Evolutionary conservation across 2,888 invertebrate species (phyloP).

Genomic region (Aricia artaxerxes): DNA sequence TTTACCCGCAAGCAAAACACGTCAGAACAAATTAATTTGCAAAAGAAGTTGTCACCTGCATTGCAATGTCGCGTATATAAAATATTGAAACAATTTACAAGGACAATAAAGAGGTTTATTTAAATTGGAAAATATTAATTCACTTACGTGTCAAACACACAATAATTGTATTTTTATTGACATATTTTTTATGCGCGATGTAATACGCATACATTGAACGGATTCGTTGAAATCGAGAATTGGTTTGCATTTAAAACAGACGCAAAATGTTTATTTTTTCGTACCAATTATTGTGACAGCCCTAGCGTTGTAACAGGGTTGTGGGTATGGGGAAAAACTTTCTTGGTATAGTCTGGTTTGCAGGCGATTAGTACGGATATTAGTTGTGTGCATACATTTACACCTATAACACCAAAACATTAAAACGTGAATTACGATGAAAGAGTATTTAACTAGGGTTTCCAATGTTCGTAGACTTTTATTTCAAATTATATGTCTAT

Average conservation of each 20-base stretch:
- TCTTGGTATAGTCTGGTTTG: conserved; percentile 24
- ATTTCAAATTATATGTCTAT: too few relatives aligned
- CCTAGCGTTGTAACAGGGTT: conserved; percentile 35
- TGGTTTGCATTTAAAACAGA: conserved; percentile 40
- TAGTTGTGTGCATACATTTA: not conserved
- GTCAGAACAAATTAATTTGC: not conserved
- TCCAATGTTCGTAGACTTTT: too few relatives aligned
- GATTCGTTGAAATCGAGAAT: conserved; percentile 36
- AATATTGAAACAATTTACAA: conserved; percentile 21
- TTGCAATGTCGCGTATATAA: not conserved
- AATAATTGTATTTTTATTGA: conserved; percentile 27
- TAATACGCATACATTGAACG: conserved; percentile 35
- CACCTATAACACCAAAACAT: not conserved
- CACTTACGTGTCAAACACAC: conserved; percentile 28
- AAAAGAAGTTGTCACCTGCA: conserved; percentile 26
- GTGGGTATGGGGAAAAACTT: conserved; percentile 16
- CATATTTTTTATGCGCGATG: conserved; percentile 24
- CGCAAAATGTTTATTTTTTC: conserved; percentile 39
- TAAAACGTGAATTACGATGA: too few relatives aligned
- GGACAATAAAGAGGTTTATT: conserved; percentile 16
- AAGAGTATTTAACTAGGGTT: too few relatives aligned
- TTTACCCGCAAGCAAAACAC: not conserved
- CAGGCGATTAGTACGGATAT: not conserved
- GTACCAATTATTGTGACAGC: not conserved
- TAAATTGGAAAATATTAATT: conserved; percentile 28